Conservation (phyloP, 1,140 invertebrate species). For the Ostrea edulis region DNA sequence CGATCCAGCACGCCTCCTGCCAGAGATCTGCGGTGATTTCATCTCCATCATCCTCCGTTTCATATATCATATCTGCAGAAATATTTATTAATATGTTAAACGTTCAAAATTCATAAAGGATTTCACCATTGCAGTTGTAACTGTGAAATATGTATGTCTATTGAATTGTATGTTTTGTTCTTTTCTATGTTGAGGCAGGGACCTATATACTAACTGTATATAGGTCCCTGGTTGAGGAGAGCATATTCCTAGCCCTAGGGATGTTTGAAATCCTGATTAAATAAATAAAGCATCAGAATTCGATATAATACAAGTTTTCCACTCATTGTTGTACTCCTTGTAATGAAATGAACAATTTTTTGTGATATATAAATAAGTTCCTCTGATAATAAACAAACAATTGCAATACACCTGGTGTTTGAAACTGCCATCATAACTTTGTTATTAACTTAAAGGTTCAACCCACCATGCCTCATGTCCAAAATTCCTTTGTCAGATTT, state of each 20-base stretch:
- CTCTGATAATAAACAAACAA: neutral
- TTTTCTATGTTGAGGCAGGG: no score
- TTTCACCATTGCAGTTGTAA: no score
- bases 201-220: no score
- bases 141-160: no score
- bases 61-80: slow-evolving; percentile 56
- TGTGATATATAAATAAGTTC: neutral
- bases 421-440: neutral
- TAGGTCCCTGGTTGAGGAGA: no score
- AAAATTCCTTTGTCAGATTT: no score
- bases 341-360: neutral
- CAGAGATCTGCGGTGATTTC: slow-evolving; percentile 97
- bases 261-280: no score
- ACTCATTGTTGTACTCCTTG: neutral
- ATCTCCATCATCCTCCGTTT: slow-evolving; percentile 75
- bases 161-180: no score
- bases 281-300: no score
- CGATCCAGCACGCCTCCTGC: slow-evolving; percentile 99
- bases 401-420: neutral
- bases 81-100: neutral
- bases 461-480: neutral
- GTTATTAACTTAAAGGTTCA: neutral
- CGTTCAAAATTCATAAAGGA: no score
- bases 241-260: no score
- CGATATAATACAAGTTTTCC: no score